Evolutionary conservation across 2,888 invertebrate species (phyloP).

Genomic region (Caenorhabditis wallacei): DNA sequence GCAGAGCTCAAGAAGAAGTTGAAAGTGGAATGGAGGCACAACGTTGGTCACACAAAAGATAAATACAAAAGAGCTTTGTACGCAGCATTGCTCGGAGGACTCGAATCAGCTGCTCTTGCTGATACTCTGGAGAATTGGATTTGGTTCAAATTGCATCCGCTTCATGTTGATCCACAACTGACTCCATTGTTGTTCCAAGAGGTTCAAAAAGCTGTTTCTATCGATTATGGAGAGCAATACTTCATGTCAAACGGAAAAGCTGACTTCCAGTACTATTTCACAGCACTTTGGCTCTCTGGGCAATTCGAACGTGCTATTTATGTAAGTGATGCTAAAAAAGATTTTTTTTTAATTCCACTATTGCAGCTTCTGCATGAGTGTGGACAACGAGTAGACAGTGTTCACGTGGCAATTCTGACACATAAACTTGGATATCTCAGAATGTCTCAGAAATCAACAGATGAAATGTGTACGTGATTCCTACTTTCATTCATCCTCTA

Average conservation of each 20-base stretch:
- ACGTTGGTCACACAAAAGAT: constrained; percentile 72
- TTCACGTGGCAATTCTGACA: constrained; percentile 79
- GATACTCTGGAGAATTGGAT: constrained; percentile 82
- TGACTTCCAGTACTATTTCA: constrained; percentile 77
- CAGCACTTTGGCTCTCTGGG: constrained; percentile 80
- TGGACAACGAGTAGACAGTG: constrained; percentile 75
- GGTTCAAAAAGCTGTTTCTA: constrained; percentile 78
- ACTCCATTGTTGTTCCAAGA: constrained; percentile 75
- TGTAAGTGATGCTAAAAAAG: constrained; percentile 49
- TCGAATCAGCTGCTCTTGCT: constrained; percentile 66
- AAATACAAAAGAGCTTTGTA: constrained; percentile 78
- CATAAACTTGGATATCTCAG: constrained; percentile 74
- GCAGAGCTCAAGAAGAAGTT: constrained; percentile 76
- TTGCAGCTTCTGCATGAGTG: constrained; percentile 69
- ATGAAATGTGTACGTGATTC: constrained; percentile 68
- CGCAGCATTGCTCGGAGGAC: constrained; percentile 78
- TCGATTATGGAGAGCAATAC: constrained; percentile 81
- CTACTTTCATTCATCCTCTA: too few relatives aligned
- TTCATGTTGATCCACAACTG: constrained; percentile 76
- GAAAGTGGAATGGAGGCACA: constrained; percentile 81
- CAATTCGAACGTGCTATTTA: constrained; percentile 81
- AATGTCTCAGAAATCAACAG: constrained; percentile 70
- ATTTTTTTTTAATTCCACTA: not conserved
- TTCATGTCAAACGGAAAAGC: constrained; percentile 78
- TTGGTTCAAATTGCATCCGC: constrained; percentile 78